Evolutionary conservation across 2,113 vertebrate species (phyloP).

Genomic region (Hippocampus abdominalis): DNA sequence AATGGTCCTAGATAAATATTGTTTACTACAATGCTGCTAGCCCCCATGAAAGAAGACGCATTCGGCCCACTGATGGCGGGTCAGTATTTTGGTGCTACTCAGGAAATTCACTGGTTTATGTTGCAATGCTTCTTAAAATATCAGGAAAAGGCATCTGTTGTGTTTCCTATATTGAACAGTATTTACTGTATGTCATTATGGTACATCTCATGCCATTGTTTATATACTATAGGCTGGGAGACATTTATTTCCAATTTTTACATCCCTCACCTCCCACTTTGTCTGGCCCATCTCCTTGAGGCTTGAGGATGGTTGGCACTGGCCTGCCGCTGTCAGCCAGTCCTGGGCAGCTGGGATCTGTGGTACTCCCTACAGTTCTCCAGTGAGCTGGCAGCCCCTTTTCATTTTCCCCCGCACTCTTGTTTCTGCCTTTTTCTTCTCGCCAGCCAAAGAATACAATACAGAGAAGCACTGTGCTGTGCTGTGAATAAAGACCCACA

Average conservation of each 20-base stretch:
- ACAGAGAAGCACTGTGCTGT: conserved; percentile 64
- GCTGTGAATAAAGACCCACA: conserved; percentile 51
- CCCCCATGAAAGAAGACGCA: conserved; percentile 20
- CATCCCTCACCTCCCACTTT: conserved; percentile 44
- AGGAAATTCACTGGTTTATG: conserved; percentile 27
- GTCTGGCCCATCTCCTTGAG: conserved; percentile 61
- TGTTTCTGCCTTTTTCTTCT: conserved; percentile 65
- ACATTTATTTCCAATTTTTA: conserved; percentile 52
- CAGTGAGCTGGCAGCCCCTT: conserved; percentile 61
- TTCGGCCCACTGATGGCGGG: conserved; percentile 33
- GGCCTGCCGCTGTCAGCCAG: conserved; percentile 63
- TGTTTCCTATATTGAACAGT: conserved; percentile 16
- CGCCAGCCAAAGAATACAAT: conserved; percentile 69
- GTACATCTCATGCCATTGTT: conserved; percentile 44
- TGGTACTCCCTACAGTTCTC: conserved; percentile 68
- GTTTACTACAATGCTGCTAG: conserved; percentile 39
- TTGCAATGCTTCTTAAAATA: conserved; percentile 36
- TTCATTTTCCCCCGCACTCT: conserved; percentile 47
- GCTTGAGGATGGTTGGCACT: conserved; percentile 72
- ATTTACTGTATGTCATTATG: conserved; percentile 11
- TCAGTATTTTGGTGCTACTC: conserved; percentile 30
- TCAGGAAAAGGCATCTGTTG: conserved; percentile 23
- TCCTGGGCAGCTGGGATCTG: conserved; percentile 74
- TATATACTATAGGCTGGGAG: conserved; percentile 47
- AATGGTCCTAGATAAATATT: conserved; percentile 65